A percentile compares a stretch with the other conserved stretches of the same genome.
Conservation (phyloP, 2,797 vertebrate genomes). For the Rhyacichthys aspro region DNA sequence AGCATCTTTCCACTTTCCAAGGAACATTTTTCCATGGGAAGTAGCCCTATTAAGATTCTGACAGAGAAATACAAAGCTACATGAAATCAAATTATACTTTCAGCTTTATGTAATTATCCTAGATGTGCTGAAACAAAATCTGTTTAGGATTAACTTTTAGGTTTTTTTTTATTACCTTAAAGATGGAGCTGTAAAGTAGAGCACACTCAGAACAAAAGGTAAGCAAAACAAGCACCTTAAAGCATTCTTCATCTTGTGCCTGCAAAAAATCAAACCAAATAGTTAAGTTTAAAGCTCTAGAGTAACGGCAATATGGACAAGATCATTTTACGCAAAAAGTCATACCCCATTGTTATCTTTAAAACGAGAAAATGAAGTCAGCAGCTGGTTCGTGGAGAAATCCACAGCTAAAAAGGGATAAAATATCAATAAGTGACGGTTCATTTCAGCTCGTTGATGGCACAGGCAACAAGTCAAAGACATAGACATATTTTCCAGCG, state of each 20-base stretch:
- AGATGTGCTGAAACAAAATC: background rate
- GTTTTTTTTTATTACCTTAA: slow-evolving; percentile 40
- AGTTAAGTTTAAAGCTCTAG: no score
- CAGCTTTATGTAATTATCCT: background rate
- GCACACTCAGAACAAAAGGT: slow-evolving; percentile 4
- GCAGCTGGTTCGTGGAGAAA: no score
- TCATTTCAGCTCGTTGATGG: no score
- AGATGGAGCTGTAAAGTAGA: slow-evolving; percentile 16
- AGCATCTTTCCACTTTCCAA: slow-evolving; percentile 41
- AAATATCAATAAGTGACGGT: no score
- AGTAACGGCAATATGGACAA: no score
- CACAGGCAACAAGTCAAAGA: no score
- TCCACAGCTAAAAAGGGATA: no score
- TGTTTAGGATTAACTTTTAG: background rate
- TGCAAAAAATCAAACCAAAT: slow-evolving; percentile 16
- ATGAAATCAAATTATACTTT: background rate
- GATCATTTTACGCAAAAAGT: no score
- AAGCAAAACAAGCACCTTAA: slow-evolving; percentile 30
- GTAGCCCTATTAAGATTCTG: slow-evolving; percentile 45
- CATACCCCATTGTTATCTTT: no score
- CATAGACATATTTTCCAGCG: no score
- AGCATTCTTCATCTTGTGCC: slow-evolving; percentile 13
- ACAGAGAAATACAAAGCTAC: slow-evolving; percentile 1
- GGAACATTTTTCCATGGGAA: slow-evolving; percentile 60
- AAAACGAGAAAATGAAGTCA: no score